Evolutionary conservation across 1,140 invertebrate genomes (phyloP).

Genomic region (Agrilus planipennis): DNA sequence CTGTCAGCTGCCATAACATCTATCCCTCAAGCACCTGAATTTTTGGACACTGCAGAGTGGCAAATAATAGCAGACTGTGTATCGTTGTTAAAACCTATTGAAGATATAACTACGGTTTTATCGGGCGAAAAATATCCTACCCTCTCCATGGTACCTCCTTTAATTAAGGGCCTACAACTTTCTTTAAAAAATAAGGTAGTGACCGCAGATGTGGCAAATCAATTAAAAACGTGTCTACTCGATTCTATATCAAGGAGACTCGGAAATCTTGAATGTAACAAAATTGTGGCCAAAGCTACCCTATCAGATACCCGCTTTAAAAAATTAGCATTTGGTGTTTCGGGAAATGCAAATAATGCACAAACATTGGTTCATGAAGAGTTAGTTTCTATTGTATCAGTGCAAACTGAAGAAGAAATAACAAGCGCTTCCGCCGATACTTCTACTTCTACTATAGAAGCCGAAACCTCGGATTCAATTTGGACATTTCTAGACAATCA

Average conservation of each 20-base stretch:
- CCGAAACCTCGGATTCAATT: neutral
- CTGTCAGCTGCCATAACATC: slow-evolving; percentile 8
- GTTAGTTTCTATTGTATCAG: slow-evolving; percentile 4
- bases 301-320: slow-evolving; percentile 27
- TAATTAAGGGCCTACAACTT: neutral
- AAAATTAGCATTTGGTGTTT: slow-evolving; percentile 21
- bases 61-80: neutral
- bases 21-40: slow-evolving; percentile 10
- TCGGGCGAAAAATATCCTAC: slow-evolving; percentile 2
- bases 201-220: neutral
- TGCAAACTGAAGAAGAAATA: too few relatives aligned
- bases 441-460: neutral
- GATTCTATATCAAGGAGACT: slow-evolving; percentile 15
- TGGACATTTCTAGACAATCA: neutral
- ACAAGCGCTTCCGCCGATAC: too few relatives aligned
- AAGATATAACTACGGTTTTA: neutral
- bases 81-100: neutral
- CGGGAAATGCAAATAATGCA: slow-evolving; percentile 21
- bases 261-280: slow-evolving; percentile 16
- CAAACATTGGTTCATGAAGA: slow-evolving; percentile 21
- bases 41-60: slow-evolving; percentile 8
- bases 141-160: neutral
- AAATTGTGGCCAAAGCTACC: slow-evolving; percentile 20
- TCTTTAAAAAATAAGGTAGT: neutral
- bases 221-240: slow-evolving; percentile 1